Base-by-base conservation (phyloP, 2,113 vertebrate species). In the Zosterops hypoxanthus region DNA sequence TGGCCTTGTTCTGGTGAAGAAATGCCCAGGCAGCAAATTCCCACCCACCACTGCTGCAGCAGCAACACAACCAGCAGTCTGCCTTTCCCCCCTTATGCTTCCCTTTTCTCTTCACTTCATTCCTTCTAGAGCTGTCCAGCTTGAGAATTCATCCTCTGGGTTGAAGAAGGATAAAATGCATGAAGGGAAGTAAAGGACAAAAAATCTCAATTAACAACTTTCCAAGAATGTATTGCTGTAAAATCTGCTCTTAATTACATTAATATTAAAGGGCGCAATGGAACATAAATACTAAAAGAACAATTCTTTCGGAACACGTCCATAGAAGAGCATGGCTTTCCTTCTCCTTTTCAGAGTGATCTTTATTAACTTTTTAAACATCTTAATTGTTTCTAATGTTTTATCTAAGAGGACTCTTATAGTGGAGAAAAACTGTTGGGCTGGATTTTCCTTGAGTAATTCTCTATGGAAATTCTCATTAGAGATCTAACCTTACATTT, bases 401-500 rank as follows among this genome's bases (percentile, higher is more conserved):
- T 95, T 72, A 84, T 92, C 65, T 90, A 81, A 82, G 70, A 91
- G 33, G 50, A 86, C 59, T 71, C 80, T 86, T 84, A 59, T 6
- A 70, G 82, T 23, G 49, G 44, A 92, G 44, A 22, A 88, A 89
- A 33, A 79, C 56, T 66, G 26, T 80, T 80, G 79, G 59, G 76
- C 56, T 69, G 60, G 24, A 18, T 76, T 95, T 90, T 86, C 87
- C 57, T 75, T 75, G 59, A 86, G 57, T 88, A 97, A 97, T 78
- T 95, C 94, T 94, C 94, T 84, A 47, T 64, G 85, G 94, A 90
- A 95, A 94, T 72, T 64, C 79, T 82, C 82, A 79, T 91, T 81
- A 92, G 71, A 81, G 82, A 88, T 44, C 55, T 82, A 93, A 95
- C 68, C 87, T 84, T 70, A 88, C 65, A 73, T 57, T 91, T 83